Conservation (phyloP, 2,113 vertebrate genomes). For the Prochilodus magdalenae region DNA sequence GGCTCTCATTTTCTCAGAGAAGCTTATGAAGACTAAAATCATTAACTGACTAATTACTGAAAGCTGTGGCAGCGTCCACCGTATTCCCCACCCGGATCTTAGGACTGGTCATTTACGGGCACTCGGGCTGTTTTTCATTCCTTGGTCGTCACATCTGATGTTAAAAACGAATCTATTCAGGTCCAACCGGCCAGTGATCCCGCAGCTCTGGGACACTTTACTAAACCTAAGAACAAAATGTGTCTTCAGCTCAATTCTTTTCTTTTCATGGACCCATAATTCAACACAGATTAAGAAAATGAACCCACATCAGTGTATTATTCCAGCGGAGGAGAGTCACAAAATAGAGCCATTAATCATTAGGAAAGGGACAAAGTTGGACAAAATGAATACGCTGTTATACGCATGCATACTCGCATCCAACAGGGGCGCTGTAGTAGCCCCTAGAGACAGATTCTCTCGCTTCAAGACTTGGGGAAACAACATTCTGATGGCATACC, state of each 20-base stretch:
- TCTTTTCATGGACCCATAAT: neutral
- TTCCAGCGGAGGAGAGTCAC: neutral
- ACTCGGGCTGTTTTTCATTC: neutral
- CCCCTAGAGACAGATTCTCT: no score
- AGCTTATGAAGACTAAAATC: constrained; percentile 4
- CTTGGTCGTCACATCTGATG: neutral
- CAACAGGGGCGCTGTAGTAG: no score
- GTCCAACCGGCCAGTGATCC: neutral
- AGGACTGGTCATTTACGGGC: neutral
- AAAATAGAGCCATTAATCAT: neutral
- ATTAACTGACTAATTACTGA: neutral
- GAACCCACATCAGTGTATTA: neutral
- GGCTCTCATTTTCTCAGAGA: neutral
- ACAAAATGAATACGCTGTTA: no score
- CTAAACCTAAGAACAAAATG: neutral
- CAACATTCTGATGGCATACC: no score
- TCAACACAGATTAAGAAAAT: neutral
- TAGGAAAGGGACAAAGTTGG: neutral
- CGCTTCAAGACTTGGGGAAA: no score
- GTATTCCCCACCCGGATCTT: neutral
- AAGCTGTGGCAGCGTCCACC: neutral
- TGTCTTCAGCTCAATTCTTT: neutral
- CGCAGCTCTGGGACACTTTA: neutral
- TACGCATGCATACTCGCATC: no score
- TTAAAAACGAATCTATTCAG: neutral